These are phyloP conservation scores for Drosophila willistoni DNA, from an alignment of 1,140 invertebrate species.

Conservation along the genomic window DNA sequence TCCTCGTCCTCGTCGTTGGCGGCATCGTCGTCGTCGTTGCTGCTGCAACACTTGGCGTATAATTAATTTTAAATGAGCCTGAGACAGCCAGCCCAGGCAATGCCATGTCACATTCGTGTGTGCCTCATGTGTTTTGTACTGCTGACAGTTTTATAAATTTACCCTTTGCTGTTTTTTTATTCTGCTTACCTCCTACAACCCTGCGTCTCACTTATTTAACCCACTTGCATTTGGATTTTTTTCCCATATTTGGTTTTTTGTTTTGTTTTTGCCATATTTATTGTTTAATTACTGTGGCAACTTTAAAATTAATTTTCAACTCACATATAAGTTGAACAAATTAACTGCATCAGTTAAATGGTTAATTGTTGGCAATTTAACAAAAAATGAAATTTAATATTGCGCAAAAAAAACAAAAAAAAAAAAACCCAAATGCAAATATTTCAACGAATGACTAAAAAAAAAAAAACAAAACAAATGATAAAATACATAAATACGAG, in stretches of 20 bases:
- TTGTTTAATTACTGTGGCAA: conserved; percentile 68
- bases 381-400: neutral
- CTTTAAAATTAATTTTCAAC: conserved; percentile 63
- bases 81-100: conserved; percentile 41
- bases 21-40: neutral
- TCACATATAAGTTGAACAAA: conserved; percentile 40
- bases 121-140: conserved; percentile 36
- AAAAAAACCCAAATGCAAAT: neutral
- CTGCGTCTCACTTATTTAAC: neutral
- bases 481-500: neutral
- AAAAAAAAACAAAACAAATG: neutral
- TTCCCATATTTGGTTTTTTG: conserved; percentile 18
- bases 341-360: conserved; percentile 65
- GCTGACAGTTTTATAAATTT: conserved; percentile 59
- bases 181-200: neutral
- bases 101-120: conserved; percentile 37
- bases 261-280: conserved; percentile 56
- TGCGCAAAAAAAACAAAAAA: neutral
- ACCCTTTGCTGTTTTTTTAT: conserved; percentile 45
- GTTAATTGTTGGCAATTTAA: conserved; percentile 38
- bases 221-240: conserved; percentile 19
- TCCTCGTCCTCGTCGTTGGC: neutral
- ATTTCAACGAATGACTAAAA: conserved; percentile 8
- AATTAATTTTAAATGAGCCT: conserved; percentile 76
- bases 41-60: conserved; percentile 67